Conservation (phyloP, 2,888 invertebrate species). For the Rhyacophila evoluta region DNA sequence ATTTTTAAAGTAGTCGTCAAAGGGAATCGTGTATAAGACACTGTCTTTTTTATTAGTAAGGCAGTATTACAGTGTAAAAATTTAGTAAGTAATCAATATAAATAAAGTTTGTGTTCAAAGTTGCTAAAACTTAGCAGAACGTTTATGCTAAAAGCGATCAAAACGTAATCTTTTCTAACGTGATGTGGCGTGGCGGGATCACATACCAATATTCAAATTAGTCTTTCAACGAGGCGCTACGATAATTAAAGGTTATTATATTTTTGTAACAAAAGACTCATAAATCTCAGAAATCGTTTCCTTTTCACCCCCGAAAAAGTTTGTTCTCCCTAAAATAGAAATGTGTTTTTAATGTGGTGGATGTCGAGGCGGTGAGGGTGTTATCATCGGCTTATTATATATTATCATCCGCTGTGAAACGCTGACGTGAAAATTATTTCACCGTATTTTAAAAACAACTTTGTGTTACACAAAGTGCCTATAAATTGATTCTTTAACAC, state of each 20-base stretch:
- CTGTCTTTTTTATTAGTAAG: no score
- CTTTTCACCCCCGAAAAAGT: constrained; percentile 41
- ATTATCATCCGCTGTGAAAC: neutral
- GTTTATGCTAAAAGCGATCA: no score
- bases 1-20: no score
- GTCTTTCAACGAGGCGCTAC: constrained; percentile 53
- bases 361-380: constrained; percentile 37
- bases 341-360: constrained; percentile 54
- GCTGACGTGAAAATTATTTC: neutral
- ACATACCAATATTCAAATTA: constrained; percentile 53
- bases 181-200: neutral
- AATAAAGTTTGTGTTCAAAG: no score
- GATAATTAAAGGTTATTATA: constrained; percentile 55
- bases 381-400: constrained; percentile 51
- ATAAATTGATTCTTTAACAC: no score
- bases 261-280: constrained; percentile 52
- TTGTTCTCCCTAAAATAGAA: constrained; percentile 48
- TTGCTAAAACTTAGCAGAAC: no score
- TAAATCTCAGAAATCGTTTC: constrained; percentile 54
- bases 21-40: no score
- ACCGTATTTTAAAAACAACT: no score
- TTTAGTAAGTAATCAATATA: no score
- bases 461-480: no score
- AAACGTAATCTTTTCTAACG: neutral
- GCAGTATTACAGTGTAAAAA: no score